A percentile compares a stretch with the other conserved stretches of the same genome.
These are phyloP conservation scores for Xiphophorus hellerii DNA, from an alignment of 2,113 vertebrate species.

Conservation along the genomic window DNA sequence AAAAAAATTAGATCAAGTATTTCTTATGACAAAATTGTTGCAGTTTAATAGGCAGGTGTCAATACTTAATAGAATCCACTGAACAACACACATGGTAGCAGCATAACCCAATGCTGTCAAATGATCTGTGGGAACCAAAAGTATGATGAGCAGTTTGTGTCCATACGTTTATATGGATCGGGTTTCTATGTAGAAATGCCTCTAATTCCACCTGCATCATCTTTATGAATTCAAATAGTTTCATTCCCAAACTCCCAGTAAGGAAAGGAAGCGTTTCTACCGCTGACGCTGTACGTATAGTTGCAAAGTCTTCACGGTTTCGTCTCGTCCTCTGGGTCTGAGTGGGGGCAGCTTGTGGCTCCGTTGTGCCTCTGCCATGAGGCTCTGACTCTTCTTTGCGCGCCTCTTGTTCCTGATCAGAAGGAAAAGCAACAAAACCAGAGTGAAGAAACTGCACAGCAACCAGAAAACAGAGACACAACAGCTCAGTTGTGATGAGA, in stretches of 20 bases:
- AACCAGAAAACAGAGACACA: neutral
- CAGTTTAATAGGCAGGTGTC: neutral
- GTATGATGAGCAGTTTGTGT: too few relatives aligned
- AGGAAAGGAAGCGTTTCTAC: slow-evolving; percentile 72
- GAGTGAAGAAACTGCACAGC: neutral
- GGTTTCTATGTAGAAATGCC: too few relatives aligned
- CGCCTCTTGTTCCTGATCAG: slow-evolving; percentile 87
- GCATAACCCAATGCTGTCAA: neutral
- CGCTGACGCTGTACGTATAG: slow-evolving; percentile 96
- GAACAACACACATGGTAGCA: neutral
- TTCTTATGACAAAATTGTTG: neutral
- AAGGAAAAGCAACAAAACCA: neutral
- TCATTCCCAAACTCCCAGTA: neutral
- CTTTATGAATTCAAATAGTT: too few relatives aligned
- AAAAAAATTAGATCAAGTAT: neutral
- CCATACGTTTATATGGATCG: too few relatives aligned
- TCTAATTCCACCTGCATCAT: too few relatives aligned
- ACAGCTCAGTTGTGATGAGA: neutral
- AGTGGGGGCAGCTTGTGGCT: slow-evolving; percentile 88
- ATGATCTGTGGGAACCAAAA: neutral
- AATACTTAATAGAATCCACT: neutral
- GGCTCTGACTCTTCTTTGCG: slow-evolving; percentile 88
- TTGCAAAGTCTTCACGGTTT: slow-evolving; percentile 98
- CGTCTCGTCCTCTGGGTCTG: slow-evolving; percentile 92
- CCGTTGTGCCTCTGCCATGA: slow-evolving; percentile 81